phyloP scores from a whole-genome alignment of 1,140 invertebrate species.

The Cydia splendana region DNA sequence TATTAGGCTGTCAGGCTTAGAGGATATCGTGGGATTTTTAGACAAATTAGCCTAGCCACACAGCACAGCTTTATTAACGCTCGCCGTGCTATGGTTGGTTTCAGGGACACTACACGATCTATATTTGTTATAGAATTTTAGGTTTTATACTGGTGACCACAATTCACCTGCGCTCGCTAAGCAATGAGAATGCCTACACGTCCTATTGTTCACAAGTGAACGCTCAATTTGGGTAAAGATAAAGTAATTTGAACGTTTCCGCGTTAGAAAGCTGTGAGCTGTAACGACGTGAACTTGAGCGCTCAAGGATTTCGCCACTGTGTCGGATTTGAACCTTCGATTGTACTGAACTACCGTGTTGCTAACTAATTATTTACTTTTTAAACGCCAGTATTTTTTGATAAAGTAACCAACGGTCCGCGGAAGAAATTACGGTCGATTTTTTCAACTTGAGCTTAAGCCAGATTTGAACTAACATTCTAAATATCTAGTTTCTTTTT shows the following conservation, averaged over 20 bases:
- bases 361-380: constrained; percentile 26
- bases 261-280: constrained; percentile 29
- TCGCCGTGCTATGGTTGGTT: too few relatives aligned
- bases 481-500: not conserved
- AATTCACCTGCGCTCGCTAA: not conserved
- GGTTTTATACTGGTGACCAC: too few relatives aligned
- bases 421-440: not conserved
- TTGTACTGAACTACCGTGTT: constrained; percentile 18
- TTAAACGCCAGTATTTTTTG: not conserved
- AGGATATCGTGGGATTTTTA: too few relatives aligned
- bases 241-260: constrained; percentile 32
- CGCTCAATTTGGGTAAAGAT: constrained; percentile 27
- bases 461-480: too few relatives aligned
- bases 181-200: not conserved
- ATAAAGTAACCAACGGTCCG: not conserved
- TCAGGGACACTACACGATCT: too few relatives aligned
- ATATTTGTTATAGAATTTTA: too few relatives aligned
- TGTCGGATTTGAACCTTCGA: constrained; percentile 23
- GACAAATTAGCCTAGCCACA: too few relatives aligned
- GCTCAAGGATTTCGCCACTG: constrained; percentile 23
- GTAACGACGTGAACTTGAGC: constrained; percentile 31
- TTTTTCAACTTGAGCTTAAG: not conserved
- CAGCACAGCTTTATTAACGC: too few relatives aligned
- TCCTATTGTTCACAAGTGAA: constrained; percentile 11
- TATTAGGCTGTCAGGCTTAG: too few relatives aligned